These are phyloP conservation scores for Campylomormyrus numenius DNA, from an alignment of 2,113 vertebrate genomes.

Conservation along the genomic window DNA sequence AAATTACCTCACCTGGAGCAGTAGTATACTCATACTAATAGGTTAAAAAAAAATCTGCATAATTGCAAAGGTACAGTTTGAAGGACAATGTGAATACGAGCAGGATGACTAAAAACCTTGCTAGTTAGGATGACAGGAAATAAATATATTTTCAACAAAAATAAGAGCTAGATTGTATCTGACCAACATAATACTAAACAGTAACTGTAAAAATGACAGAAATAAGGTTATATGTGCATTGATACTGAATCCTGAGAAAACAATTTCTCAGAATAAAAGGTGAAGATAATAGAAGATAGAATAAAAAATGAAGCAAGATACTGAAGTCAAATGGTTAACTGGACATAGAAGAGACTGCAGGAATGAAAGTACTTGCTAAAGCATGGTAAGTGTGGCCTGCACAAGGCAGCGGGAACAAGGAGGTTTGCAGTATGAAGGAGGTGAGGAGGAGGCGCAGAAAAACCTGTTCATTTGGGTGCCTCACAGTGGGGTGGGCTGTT, in stretches of 20 bases:
- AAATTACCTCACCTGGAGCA: neutral
- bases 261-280: neutral
- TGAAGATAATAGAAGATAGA: neutral
- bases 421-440: too few relatives aligned
- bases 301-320: neutral
- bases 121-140: neutral
- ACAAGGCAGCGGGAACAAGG: neutral
- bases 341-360: neutral
- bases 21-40: neutral
- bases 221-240: neutral
- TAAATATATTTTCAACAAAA: neutral
- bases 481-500: too few relatives aligned
- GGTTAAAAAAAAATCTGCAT: neutral
- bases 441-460: too few relatives aligned
- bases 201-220: neutral
- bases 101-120: neutral
- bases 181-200: neutral
- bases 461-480: too few relatives aligned
- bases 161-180: neutral
- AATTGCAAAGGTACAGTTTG: neutral
- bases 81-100: neutral
- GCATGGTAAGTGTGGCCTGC: neutral
- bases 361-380: neutral
- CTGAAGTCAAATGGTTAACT: neutral
- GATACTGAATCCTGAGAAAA: neutral